Conservation (phyloP, 37 sponge, comb jelly and placozoan genomes). For the Aplysina aerophoba region DNA sequence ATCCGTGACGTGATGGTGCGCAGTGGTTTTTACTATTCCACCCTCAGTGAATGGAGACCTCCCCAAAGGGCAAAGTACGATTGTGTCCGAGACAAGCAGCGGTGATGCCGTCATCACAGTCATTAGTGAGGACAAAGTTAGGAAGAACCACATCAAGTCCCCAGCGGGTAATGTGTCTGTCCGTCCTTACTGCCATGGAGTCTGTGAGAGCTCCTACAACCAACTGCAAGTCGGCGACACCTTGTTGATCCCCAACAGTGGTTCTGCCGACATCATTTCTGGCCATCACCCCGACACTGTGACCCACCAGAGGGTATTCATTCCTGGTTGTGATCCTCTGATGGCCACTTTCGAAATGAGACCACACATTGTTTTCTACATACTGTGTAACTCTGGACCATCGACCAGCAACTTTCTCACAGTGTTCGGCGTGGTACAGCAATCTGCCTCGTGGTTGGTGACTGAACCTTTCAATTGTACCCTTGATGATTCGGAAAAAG, state of each 20-base stretch:
- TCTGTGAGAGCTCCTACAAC: slow-evolving; percentile 8
- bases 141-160: too few species aligned
- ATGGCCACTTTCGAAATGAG: neutral
- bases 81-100: too few species aligned
- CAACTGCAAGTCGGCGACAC: neutral
- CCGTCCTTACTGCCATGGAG: neutral
- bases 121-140: neutral
- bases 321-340: slow-evolving; percentile 8
- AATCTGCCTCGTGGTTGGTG: too few species aligned
- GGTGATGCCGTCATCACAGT: neutral
- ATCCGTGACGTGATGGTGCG: too few species aligned
- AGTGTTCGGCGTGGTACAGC: neutral
- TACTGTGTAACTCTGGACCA: neutral
- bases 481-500: too few species aligned
- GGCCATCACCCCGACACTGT: neutral
- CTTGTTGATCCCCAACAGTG: neutral
- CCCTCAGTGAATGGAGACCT: too few species aligned
- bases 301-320: neutral
- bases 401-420: neutral
- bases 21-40: too few species aligned
- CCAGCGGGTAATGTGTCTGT: neutral
- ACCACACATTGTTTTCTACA: neutral
- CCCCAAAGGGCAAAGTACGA: too few species aligned
- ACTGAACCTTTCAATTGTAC: too few species aligned
- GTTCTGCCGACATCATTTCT: neutral